Percentiles rank a stretch among this genome's conserved stretches.
These are phyloP conservation scores for Bombyx mandarina DNA, from an alignment of 1,140 invertebrate species.

Conservation along the genomic window DNA sequence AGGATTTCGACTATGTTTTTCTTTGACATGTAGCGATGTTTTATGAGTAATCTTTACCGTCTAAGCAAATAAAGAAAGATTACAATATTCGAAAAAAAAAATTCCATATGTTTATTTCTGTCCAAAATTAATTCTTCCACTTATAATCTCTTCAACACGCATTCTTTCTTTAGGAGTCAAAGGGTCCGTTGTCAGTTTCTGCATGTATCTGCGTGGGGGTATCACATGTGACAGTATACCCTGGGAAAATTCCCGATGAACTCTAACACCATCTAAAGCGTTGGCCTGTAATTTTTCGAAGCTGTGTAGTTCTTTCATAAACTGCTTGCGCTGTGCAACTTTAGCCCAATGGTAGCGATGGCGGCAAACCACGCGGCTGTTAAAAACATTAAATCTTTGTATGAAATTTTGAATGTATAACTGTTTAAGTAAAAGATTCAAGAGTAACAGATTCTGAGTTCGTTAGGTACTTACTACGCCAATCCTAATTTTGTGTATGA, in stretches of 20 bases:
- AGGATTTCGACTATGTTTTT: too few relatives aligned
- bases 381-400: conserved; percentile 14
- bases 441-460: neutral
- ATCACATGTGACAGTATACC: conserved; percentile 64
- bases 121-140: conserved; percentile 40
- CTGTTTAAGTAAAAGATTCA: neutral
- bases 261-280: conserved; percentile 60
- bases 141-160: conserved; percentile 59
- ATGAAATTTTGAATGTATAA: neutral
- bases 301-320: conserved; percentile 58
- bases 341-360: conserved; percentile 57
- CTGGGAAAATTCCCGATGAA: conserved; percentile 64
- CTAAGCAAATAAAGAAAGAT: neutral
- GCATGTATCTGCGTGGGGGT: conserved; percentile 52
- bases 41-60: too few relatives aligned
- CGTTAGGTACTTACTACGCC: conserved; percentile 44
- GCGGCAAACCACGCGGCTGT: conserved; percentile 54
- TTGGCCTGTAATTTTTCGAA: conserved; percentile 61
- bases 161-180: conserved; percentile 49
- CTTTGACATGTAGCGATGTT: too few relatives aligned
- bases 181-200: conserved; percentile 53
- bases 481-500: conserved; percentile 45
- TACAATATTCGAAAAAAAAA: neutral
- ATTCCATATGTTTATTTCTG: conserved; percentile 25
- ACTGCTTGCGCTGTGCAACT: conserved; percentile 51